These are phyloP conservation scores for Latheticus oryzae DNA, from an alignment of 2,888 invertebrate genomes.

Conservation along the genomic window DNA sequence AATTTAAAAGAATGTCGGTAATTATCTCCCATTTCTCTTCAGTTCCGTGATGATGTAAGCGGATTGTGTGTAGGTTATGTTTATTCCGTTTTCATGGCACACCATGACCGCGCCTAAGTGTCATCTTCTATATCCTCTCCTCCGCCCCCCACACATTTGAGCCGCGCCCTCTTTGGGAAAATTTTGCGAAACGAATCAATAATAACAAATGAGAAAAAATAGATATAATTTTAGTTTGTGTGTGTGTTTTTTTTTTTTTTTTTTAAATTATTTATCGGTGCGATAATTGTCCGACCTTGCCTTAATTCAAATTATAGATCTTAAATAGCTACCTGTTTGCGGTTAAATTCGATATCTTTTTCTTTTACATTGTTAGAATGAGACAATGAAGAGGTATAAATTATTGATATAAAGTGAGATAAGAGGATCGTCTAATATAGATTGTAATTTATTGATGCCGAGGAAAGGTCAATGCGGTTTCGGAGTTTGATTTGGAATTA, in stretches of 20 bases:
- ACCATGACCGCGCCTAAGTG: slow-evolving; percentile 53
- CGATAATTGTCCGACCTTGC: slow-evolving; percentile 28
- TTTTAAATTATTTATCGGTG: no score
- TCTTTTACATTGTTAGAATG: background rate
- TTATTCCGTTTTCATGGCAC: slow-evolving; percentile 47
- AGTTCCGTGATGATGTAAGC: slow-evolving; percentile 38
- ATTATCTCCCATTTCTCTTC: slow-evolving; percentile 18
- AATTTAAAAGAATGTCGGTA: slow-evolving; percentile 26
- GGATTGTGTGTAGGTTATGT: slow-evolving; percentile 38
- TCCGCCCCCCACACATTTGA: slow-evolving; percentile 4
- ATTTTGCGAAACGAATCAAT: slow-evolving; percentile 9
- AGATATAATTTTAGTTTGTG: slow-evolving; percentile 13
- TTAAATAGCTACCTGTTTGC: slow-evolving; percentile 32
- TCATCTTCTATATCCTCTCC: slow-evolving; percentile 46
- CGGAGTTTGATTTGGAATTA: slow-evolving; percentile 24
- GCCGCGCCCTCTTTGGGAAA: slow-evolving; percentile 15
- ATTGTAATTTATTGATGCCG: slow-evolving; percentile 24
- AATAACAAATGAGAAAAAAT: background rate
- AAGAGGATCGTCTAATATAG: slow-evolving; percentile 18
- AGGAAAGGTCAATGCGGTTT: slow-evolving; percentile 24
- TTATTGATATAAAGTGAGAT: slow-evolving; percentile 28
- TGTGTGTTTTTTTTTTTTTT: slow-evolving; percentile 17
- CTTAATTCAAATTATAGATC: slow-evolving; percentile 33
- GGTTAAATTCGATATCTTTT: slow-evolving; percentile 3
- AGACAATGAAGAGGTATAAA: slow-evolving; percentile 9